Conservation (phyloP, 2,113 vertebrate genomes). For the Dicaeum eximium region DNA sequence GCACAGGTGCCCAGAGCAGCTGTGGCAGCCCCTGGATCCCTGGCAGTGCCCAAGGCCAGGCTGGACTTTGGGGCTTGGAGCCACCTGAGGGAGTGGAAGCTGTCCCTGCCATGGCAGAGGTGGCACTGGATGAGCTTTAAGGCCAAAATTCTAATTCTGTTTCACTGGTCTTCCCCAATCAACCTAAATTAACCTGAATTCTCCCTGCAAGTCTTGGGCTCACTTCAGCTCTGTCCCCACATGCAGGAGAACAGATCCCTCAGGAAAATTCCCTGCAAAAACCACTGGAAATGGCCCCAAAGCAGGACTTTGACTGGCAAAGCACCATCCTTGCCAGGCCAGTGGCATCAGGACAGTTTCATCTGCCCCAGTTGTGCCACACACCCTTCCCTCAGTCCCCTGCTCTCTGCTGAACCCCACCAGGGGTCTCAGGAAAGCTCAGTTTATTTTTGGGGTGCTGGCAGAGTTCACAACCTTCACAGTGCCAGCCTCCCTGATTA, state of each 20-base stretch:
- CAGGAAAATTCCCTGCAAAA: not conserved
- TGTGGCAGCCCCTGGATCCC: not conserved
- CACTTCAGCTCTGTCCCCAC: not conserved
- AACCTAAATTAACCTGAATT: not conserved
- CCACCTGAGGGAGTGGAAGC: accelerated
- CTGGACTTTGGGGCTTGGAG: not conserved
- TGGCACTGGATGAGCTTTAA: not conserved
- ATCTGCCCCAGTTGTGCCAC: not conserved
- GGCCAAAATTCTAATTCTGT: not conserved
- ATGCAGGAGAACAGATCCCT: not conserved
- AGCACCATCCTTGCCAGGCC: not conserved
- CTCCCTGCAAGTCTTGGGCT: not conserved
- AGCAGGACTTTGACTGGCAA: not conserved
- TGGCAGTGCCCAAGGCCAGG: not conserved
- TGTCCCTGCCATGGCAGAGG: not conserved
- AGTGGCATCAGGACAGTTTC: not conserved
- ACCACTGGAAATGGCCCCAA: not conserved
- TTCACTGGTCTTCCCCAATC: not conserved
- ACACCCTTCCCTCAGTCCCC: not conserved
- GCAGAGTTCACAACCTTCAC: not conserved
- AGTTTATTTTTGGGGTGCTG: not conserved
- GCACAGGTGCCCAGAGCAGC: not conserved
- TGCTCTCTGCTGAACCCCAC: not conserved
- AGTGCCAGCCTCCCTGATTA: not conserved
- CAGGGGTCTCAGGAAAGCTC: not conserved